Evolutionary conservation across 2,888 invertebrate species (phyloP).

Genomic region (Cantharis flavilabris): DNA sequence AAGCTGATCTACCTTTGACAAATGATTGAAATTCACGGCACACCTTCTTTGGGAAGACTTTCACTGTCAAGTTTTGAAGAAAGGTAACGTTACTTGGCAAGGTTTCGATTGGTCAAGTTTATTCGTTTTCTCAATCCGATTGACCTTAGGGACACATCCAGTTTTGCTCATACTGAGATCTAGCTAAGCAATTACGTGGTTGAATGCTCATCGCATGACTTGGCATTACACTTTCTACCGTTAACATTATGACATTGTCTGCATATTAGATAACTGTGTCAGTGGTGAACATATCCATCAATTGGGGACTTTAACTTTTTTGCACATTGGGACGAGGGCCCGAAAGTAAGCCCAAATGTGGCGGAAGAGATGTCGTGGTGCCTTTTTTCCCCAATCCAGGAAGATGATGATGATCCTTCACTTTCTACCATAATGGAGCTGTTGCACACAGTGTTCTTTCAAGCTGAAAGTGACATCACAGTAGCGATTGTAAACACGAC

Average conservation of each 20-base stretch:
- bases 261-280: constrained; percentile 1
- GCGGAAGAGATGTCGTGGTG: background rate
- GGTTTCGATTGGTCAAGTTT: background rate
- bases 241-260: constrained; percentile 5
- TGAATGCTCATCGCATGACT: constrained; percentile 6
- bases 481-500: background rate
- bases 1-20: background rate
- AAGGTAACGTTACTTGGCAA: background rate
- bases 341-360: background rate
- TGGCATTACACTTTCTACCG: background rate
- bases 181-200: constrained; percentile 5
- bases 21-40: background rate
- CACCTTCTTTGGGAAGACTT: background rate
- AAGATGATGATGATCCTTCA: background rate
- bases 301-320: background rate
- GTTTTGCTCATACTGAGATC: background rate
- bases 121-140: background rate
- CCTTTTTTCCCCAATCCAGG: background rate
- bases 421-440: background rate
- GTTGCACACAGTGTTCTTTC: background rate
- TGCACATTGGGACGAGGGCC: background rate
- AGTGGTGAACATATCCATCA: background rate
- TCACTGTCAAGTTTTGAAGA: background rate
- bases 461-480: background rate
- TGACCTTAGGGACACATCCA: background rate